Evolutionary conservation across 2,888 invertebrate species (phyloP), one percentile per base, ranked within the genome.

Genomic region (Limenitis camilla): DNA sequence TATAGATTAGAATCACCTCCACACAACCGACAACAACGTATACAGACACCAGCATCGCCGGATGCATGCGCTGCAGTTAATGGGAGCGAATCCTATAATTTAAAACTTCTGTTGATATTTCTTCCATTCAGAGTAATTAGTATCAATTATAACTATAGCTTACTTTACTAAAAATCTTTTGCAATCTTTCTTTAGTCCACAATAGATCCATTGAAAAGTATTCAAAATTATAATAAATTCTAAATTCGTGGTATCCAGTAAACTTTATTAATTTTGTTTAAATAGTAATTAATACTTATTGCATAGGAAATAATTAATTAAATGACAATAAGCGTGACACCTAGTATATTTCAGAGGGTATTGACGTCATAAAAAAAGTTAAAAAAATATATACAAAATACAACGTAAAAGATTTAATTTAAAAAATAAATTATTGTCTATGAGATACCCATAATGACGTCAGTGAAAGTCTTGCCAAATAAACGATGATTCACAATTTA

Each of bases 21-120:
- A 36, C 78, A 78, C 1, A 78, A 60, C 0, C 72, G 58, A 49
- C 78, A 78, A 51, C 68, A 69, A 3, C 65, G 66, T 0, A 62
- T 60, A 0, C 63, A 55, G 0, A 62, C 60, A 9, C 66, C 67
- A 1, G 69, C 68, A 42, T 73, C 74, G 0, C 74, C 75, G 0
- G 76, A 74, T 0, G 70, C 76, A 5, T 68, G 64, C 0, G 66
- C 63, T 32, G 50, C 52, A 8, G 60, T 57, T 7, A 62, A 31
- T 28, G 55, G 54, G 36, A 64, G 48, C 0, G 68, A 62, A 32
- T 69, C 69, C 75, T 74, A 35, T 40, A 53, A 19, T 9, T 39
- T 27, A 9, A 35, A 30, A 1, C 6, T 29, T 29, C n/a, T n/a
- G n/a, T n/a, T 29, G n/a, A 6, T 40, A 36, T 36, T 36, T 5